Evolutionary conservation across 2,113 vertebrate species (phyloP).

Genomic region (Chamaetylas fuelleborni): DNA sequence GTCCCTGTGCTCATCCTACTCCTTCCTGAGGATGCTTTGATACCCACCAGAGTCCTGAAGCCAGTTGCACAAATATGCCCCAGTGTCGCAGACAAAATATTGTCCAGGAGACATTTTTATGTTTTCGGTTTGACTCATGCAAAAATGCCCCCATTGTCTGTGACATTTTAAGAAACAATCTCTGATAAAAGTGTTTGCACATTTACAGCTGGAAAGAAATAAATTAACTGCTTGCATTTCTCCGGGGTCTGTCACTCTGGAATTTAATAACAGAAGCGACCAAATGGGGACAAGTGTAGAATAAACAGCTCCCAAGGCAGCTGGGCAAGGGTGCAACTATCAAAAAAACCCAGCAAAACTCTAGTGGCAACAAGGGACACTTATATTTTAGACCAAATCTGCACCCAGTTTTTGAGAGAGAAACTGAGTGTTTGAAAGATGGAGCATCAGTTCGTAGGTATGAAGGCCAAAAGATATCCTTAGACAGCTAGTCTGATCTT

Average conservation of each 20-base stretch:
- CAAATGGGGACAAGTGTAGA: background rate
- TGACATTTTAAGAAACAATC: conserved; percentile 41
- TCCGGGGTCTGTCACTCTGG: background rate
- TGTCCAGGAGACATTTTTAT: background rate
- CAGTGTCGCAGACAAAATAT: background rate
- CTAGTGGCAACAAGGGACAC: background rate
- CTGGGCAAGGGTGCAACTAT: background rate
- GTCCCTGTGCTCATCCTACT: background rate
- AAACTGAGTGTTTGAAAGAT: background rate
- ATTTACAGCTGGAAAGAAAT: conserved; percentile 21
- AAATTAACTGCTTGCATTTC: background rate
- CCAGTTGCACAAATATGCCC: background rate
- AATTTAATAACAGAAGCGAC: background rate
- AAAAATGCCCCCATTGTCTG: conserved; percentile 2
- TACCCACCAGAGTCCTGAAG: background rate
- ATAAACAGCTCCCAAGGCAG: background rate
- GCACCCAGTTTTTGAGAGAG: background rate
- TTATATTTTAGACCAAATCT: background rate
- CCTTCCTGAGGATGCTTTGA: background rate
- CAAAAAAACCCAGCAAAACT: background rate
- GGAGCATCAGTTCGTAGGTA: background rate
- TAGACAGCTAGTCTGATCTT: background rate
- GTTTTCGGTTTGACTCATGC: background rate
- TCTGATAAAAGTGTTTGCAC: conserved; percentile 25
- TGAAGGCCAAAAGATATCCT: background rate